Conservation (phyloP, 2,888 invertebrate genomes). For the Dryococelus australis region DNA sequence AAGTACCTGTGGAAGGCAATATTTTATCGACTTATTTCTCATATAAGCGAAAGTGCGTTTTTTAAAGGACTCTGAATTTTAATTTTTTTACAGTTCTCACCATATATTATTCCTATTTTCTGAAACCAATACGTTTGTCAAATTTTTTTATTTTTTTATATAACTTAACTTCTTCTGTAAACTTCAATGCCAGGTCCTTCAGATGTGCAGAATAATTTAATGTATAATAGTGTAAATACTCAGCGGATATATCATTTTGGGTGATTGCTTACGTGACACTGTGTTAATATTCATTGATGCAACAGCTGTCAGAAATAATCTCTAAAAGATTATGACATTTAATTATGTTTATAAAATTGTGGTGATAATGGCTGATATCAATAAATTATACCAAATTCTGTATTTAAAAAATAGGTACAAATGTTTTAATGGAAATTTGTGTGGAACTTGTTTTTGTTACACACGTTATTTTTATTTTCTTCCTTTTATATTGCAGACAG, state of each 20-base stretch:
- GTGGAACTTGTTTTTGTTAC: background rate
- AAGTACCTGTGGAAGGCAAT: background rate
- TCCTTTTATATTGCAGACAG: background rate
- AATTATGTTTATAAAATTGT: no score
- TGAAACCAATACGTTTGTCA: background rate
- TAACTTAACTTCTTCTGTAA: background rate
- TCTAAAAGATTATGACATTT: no score
- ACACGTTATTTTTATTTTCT: background rate
- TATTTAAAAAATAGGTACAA: no score
- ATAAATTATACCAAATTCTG: no score
- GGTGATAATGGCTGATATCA: no score
- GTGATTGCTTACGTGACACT: background rate
- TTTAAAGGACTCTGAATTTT: background rate
- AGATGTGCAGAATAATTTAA: background rate
- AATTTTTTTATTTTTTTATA: background rate
- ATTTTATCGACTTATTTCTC: background rate
- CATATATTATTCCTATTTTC: background rate
- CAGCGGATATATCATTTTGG: background rate
- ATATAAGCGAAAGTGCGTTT: background rate
- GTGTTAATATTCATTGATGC: no score
- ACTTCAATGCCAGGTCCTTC: background rate
- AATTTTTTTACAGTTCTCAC: background rate
- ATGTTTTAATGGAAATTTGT: no score
- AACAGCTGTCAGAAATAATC: no score
- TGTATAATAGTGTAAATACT: slow-evolving; percentile 1